These are phyloP conservation scores for Danio kyathit DNA, from an alignment of 2,797 vertebrate genomes.

Conservation along the genomic window DNA sequence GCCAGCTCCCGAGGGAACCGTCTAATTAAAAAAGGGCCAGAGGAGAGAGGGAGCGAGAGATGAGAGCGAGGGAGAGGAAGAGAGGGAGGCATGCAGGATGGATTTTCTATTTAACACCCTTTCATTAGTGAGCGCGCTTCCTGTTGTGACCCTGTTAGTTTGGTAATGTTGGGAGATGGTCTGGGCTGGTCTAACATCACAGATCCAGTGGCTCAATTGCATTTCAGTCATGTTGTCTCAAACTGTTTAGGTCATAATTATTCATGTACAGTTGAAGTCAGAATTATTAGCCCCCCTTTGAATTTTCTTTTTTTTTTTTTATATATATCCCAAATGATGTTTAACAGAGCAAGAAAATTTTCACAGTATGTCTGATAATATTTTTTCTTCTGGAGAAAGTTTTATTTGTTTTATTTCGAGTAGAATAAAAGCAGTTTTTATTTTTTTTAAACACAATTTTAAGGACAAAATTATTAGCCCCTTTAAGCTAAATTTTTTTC, in stretches of 20 bases:
- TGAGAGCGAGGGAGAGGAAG: conserved; percentile 56
- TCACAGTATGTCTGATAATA: no score
- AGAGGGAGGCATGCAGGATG: conserved; percentile 71
- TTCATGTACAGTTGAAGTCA: no score
- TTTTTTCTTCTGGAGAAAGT: no score
- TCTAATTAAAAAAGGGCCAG: conserved; percentile 82
- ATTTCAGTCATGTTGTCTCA: conserved; percentile 26
- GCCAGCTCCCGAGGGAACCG: conserved; percentile 80
- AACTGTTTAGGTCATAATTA: background rate
- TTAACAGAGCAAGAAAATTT: no score
- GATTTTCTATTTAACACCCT: conserved; percentile 79
- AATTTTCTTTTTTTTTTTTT: no score
- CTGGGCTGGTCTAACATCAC: conserved; percentile 48
- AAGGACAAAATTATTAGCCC: no score
- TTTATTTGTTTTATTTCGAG: no score
- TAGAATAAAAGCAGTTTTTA: no score
- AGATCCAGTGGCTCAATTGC: conserved; percentile 19
- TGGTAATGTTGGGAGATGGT: conserved; percentile 78
- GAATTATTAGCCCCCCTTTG: no score
- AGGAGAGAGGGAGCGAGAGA: conserved; percentile 53
- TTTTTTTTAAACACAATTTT: no score
- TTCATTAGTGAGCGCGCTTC: conserved; percentile 84
- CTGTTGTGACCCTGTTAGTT: conserved; percentile 81
- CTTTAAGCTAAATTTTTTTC: no score
- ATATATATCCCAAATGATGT: no score